phyloP scores from a whole-genome alignment of 2,888 invertebrate species.

The Orthosia cruda region DNA sequence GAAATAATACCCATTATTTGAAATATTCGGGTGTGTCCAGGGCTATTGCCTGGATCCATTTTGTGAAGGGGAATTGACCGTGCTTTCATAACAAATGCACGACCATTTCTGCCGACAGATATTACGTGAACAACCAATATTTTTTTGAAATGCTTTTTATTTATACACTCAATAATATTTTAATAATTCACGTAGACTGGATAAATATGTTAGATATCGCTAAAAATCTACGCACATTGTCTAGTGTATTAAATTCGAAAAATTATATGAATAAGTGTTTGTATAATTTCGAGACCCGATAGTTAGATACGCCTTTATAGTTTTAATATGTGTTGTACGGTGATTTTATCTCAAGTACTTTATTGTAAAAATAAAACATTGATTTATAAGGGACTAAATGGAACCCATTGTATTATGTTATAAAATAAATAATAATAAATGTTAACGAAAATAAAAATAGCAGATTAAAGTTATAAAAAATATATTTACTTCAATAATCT shows the following conservation, averaged over 20 bases:
- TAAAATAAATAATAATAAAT: slow-evolving; percentile 18
- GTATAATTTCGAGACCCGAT: slow-evolving; percentile 62
- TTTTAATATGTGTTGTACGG: slow-evolving; percentile 57
- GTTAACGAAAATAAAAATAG: slow-evolving; percentile 25
- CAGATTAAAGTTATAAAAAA: slow-evolving; percentile 6
- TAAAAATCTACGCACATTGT: slow-evolving; percentile 86
- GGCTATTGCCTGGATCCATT: slow-evolving; percentile 45
- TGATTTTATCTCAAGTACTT: slow-evolving; percentile 46
- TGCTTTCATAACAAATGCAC: not conserved
- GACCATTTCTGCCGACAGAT: slow-evolving; percentile 11
- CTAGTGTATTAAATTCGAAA: slow-evolving; percentile 68
- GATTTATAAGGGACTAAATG: slow-evolving; percentile 49
- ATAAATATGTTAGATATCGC: slow-evolving; percentile 78
- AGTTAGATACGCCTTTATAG: slow-evolving; percentile 58
- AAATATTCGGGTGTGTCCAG: slow-evolving; percentile 20
- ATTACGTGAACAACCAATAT: slow-evolving; percentile 12
- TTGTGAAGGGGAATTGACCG: slow-evolving; percentile 4
- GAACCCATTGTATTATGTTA: slow-evolving; percentile 26
- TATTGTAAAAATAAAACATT: slow-evolving; percentile 48
- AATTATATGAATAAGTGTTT: slow-evolving; percentile 66
- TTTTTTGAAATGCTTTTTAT: slow-evolving; percentile 27
- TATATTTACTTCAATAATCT: slow-evolving; percentile 4
- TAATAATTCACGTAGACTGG: slow-evolving; percentile 80
- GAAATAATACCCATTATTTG: slow-evolving; percentile 38
- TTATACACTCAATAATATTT: slow-evolving; percentile 37